These are phyloP conservation scores for Eudemis profundana DNA, from an alignment of 2,888 invertebrate genomes.

Conservation along the genomic window DNA sequence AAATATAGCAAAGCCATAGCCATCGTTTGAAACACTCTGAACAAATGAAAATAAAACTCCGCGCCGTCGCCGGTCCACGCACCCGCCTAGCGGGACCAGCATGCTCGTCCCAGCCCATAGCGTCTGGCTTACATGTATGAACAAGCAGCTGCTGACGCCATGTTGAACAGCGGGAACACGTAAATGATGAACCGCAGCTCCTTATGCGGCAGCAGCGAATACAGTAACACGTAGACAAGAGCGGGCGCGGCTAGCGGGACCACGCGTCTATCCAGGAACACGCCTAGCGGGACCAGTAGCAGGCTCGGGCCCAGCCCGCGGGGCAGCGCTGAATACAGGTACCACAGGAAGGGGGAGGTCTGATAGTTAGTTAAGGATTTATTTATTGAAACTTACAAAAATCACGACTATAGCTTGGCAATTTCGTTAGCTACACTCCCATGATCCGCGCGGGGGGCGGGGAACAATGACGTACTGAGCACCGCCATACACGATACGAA, in stretches of 20 bases:
- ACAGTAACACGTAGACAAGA: slow-evolving; percentile 93
- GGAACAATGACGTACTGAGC: too few relatives aligned
- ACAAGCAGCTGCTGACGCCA: slow-evolving; percentile 94
- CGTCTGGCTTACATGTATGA: slow-evolving; percentile 90
- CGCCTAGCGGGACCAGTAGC: slow-evolving; percentile 91
- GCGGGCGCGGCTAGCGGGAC: slow-evolving; percentile 89
- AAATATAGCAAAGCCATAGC: too few relatives aligned
- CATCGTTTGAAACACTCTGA: too few relatives aligned
- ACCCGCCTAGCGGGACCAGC: too few relatives aligned
- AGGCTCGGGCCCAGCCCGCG: slow-evolving; percentile 94
- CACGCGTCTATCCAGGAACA: slow-evolving; percentile 89
- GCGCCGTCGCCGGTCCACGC: too few relatives aligned
- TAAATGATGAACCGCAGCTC: slow-evolving; percentile 99
- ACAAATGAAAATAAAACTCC: too few relatives aligned
- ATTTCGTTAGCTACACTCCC: too few relatives aligned
- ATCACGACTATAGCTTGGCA: too few relatives aligned
- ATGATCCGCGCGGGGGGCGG: too few relatives aligned
- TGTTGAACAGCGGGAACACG: slow-evolving; percentile 96
- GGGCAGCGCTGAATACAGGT: slow-evolving; percentile 98
- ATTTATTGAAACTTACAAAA: slow-evolving; percentile 19
- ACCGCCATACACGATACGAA: too few relatives aligned
- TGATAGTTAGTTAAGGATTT: slow-evolving; percentile 72
- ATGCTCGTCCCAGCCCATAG: too few relatives aligned
- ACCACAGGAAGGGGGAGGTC: slow-evolving; percentile 98
- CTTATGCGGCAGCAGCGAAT: slow-evolving; percentile 98